These are phyloP conservation scores for Staurois parvus DNA, from an alignment of 2,797 vertebrate species.

Conservation along the genomic window DNA sequence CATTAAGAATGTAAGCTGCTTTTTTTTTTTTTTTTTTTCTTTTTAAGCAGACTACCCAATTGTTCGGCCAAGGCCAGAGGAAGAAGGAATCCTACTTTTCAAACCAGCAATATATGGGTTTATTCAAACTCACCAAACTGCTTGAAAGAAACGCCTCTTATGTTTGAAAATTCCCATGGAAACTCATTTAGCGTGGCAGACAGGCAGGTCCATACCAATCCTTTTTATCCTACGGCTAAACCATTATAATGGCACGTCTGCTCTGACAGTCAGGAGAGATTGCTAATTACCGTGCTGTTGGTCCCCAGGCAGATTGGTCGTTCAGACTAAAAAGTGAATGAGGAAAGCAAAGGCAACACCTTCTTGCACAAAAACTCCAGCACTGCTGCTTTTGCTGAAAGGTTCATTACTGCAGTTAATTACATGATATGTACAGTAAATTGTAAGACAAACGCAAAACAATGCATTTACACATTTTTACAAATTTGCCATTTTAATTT, in stretches of 20 bases:
- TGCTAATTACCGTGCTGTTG: slow-evolving; percentile 75
- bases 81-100: slow-evolving; percentile 72
- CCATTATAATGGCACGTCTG: slow-evolving; percentile 79
- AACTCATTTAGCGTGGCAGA: slow-evolving; percentile 81
- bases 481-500: no score
- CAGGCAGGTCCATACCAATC: slow-evolving; percentile 77
- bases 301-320: slow-evolving; percentile 76
- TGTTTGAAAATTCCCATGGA: slow-evolving; percentile 82
- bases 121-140: slow-evolving; percentile 80
- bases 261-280: slow-evolving; percentile 78
- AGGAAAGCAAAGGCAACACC: slow-evolving; percentile 67
- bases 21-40: neutral
- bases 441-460: neutral
- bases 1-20: slow-evolving; percentile 72
- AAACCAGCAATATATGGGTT: slow-evolving; percentile 77
- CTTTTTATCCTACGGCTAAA: slow-evolving; percentile 80
- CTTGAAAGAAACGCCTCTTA: slow-evolving; percentile 78
- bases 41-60: slow-evolving; percentile 66
- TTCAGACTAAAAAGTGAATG: slow-evolving; percentile 71
- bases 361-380: slow-evolving; percentile 52
- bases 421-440: neutral
- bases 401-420: slow-evolving; percentile 16
- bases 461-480: no score
- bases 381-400: slow-evolving; percentile 8
- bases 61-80: slow-evolving; percentile 69